These are phyloP conservation scores for Amiota minor DNA, from an alignment of 2,888 invertebrate species.

Conservation along the genomic window DNA sequence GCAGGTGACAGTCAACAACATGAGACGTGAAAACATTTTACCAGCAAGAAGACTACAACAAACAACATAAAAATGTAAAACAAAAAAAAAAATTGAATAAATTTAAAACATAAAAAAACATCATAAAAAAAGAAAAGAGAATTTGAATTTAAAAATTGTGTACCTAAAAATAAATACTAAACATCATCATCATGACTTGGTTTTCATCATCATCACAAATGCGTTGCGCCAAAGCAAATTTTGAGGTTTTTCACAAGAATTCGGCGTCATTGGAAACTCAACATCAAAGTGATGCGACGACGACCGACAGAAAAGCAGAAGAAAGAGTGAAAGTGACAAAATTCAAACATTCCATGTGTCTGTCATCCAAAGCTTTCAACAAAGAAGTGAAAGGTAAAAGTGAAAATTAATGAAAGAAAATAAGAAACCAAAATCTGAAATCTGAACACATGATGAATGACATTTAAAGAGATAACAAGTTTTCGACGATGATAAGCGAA, in stretches of 20 bases:
- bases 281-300: not conserved
- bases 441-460: conserved; percentile 20
- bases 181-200: no score
- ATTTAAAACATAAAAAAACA: no score
- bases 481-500: no score
- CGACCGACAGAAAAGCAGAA: not conserved
- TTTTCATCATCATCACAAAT: no score
- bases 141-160: not conserved
- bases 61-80: not conserved
- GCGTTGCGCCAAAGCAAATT: no score
- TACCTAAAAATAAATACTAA: no score
- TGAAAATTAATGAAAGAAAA: not conserved
- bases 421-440: not conserved
- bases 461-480: not conserved
- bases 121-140: no score
- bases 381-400: not conserved
- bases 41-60: not conserved
- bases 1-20: conserved; percentile 44
- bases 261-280: not conserved
- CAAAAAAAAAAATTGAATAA: no score
- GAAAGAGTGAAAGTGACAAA: conserved; percentile 9
- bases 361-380: no score
- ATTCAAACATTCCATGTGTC: not conserved
- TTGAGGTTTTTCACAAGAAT: no score
- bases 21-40: conserved; percentile 33